phyloP scores from a whole-genome alignment of 2,113 vertebrate genomes.

The Lepus europaeus region DNA sequence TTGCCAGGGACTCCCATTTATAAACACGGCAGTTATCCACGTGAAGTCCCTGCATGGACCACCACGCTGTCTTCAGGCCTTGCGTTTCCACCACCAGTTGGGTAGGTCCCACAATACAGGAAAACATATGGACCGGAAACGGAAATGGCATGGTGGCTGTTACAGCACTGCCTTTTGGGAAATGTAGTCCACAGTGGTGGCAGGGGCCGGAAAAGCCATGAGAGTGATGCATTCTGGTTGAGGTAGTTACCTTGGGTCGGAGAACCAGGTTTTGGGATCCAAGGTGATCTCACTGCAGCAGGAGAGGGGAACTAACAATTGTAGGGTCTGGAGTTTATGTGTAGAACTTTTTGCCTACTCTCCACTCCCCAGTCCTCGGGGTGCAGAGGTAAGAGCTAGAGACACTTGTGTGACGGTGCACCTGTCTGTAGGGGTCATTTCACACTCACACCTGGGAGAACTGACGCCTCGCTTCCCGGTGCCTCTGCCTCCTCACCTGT shows the following conservation, averaged over 20 bases:
- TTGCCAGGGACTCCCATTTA: neutral
- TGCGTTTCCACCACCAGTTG: accelerated
- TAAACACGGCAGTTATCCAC: neutral
- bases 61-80: accelerated
- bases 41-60: accelerated
- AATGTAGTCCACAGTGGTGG: neutral
- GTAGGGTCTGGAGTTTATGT: neutral
- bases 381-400: neutral
- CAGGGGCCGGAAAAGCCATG: accelerated
- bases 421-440: neutral
- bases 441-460: neutral
- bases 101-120: neutral
- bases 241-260: neutral
- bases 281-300: accelerated
- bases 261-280: accelerated
- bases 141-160: accelerated
- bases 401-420: neutral
- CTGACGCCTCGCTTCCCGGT: neutral
- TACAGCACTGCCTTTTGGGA: conserved; percentile 4
- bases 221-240: neutral
- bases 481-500: neutral
- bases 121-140: neutral
- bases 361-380: neutral
- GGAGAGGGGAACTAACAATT: accelerated
- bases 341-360: neutral